These are phyloP conservation scores for Otis tarda DNA, from an alignment of 2,113 vertebrate species.

Conservation along the genomic window DNA sequence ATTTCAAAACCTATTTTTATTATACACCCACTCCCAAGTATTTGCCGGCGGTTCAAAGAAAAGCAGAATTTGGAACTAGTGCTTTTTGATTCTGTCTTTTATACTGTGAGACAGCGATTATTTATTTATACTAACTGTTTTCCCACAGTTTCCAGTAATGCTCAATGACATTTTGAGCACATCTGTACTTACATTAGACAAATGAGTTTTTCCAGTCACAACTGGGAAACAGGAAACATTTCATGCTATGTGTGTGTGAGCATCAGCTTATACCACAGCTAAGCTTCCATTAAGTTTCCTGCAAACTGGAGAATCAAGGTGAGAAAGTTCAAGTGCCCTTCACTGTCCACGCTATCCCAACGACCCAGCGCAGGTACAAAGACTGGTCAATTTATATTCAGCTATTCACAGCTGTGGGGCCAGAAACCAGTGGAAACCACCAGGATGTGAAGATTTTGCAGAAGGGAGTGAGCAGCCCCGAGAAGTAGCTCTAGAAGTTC, in stretches of 20 bases:
- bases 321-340: background rate
- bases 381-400: background rate
- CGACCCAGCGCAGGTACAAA: background rate
- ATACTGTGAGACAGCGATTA: background rate
- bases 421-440: background rate
- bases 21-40: background rate
- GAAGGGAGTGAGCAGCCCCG: background rate
- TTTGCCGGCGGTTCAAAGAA: background rate
- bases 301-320: background rate
- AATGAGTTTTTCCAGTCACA: background rate
- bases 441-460: background rate
- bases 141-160: background rate
- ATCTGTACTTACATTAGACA: slow-evolving; percentile 4
- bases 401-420: background rate
- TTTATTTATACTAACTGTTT: slow-evolving; percentile 39
- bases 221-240: background rate
- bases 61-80: background rate
- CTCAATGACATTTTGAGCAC: slow-evolving; percentile 53
- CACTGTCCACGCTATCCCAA: rapidly evolving
- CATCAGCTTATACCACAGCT: background rate
- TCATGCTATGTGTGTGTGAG: background rate
- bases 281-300: background rate
- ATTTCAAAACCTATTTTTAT: background rate
- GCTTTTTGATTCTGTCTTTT: background rate
- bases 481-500: background rate